These are phyloP conservation scores for Emydoidea blandingii DNA, from an alignment of 2,797 vertebrate species.

Conservation along the genomic window DNA sequence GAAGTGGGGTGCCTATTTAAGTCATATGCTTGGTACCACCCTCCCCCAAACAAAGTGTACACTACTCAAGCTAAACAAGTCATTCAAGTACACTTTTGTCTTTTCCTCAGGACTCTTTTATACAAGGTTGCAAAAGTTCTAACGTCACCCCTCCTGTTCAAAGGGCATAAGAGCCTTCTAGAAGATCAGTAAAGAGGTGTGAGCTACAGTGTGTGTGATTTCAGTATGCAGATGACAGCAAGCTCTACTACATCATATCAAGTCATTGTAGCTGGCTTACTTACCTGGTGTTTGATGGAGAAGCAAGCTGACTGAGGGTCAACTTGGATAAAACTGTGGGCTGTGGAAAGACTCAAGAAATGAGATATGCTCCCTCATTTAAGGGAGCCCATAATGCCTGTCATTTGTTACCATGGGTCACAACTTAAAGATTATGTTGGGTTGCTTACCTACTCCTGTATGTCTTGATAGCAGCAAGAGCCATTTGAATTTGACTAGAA, in stretches of 20 bases:
- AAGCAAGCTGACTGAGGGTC: background rate
- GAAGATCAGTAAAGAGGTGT: background rate
- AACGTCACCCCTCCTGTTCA: background rate
- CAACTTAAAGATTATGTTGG: background rate
- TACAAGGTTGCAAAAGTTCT: background rate
- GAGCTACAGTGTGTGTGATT: background rate
- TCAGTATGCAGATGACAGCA: rapidly evolving
- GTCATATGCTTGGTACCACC: background rate
- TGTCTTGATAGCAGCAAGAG: conserved; percentile 1
- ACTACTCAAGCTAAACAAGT: background rate
- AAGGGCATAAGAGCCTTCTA: background rate
- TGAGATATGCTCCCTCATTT: background rate
- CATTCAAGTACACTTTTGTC: background rate
- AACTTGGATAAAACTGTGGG: background rate
- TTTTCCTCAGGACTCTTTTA: background rate
- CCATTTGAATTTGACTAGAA: background rate
- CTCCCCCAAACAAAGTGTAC: background rate
- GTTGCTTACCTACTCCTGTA: background rate
- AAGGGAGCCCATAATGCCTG: background rate
- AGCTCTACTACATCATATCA: background rate
- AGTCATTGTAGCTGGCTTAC: background rate
- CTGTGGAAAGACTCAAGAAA: background rate
- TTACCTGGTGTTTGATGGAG: background rate
- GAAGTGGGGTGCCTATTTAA: background rate
- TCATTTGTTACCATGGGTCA: background rate